These are phyloP conservation scores for Coracias cyanogaster DNA, from an alignment of 2,797 vertebrate genomes.

Conservation along the genomic window DNA sequence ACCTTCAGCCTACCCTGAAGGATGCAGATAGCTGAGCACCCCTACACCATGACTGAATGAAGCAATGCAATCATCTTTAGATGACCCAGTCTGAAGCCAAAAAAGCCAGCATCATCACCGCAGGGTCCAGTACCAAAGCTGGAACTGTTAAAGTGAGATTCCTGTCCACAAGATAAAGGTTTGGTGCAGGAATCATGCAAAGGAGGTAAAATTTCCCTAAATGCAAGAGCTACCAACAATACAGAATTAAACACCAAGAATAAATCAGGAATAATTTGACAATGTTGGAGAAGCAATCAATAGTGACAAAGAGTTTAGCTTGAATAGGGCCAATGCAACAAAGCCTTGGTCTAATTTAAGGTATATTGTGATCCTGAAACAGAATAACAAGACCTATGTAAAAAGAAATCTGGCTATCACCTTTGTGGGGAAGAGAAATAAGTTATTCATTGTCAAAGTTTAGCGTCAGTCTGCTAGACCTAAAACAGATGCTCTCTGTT, in stretches of 20 bases:
- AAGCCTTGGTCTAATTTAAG: neutral
- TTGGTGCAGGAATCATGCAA: neutral
- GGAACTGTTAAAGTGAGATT: neutral
- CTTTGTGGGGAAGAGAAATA: neutral
- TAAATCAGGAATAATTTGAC: neutral
- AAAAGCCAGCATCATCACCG: neutral
- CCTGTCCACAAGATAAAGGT: neutral
- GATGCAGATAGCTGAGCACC: neutral
- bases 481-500: no score
- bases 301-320: neutral
- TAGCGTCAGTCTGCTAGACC: no score
- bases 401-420: neutral
- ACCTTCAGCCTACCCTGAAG: neutral
- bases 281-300: neutral
- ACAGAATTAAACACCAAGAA: neutral
- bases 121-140: neutral
- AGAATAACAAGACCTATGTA: neutral
- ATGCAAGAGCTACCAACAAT: neutral
- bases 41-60: neutral
- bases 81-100: neutral
- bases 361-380: neutral
- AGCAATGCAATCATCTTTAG: neutral
- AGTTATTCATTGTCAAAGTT: no score
- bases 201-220: neutral
- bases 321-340: neutral